Evolutionary conservation across 2,113 vertebrate genomes (phyloP), one percentile per base, ranked within the genome.

Genomic region (Rousettus leschenaultii): DNA sequence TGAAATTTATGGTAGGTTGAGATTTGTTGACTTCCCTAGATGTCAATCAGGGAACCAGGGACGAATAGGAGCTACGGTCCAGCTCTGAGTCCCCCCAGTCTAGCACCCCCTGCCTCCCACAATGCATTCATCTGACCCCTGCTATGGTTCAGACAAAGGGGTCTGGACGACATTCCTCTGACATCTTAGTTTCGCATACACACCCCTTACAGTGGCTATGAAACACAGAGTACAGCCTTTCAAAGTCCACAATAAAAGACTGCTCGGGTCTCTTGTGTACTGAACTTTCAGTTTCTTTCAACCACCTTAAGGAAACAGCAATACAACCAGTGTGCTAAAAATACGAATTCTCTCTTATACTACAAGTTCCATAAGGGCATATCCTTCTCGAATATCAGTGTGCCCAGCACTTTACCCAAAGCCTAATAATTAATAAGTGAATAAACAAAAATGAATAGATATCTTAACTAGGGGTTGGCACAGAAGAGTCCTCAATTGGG

Each of bases 61-160:
- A 66, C 12, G 19, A 26, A 66, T 26, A 1, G 33, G 53, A 74
- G 30, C 15, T 1, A 18, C 6, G n/a, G 70, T 28, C 63, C 28
- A 10, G 77, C 6, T 7, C 28, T 19, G 13, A 33, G 75, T 13
- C 30, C 57, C 38, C 30, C 22, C 5, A 6, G 66, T 18, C 86
- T 4, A 35, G 61, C 4, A 13, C 0, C 6, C 4, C 26, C 22
- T 13, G 26, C 7, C n/a, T 38, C 13, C 35, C 30, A 59, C 12
- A 2, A 10, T 8, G 26, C 12, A 15, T 10, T 24, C 48, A 2
- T 38, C 3, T 22, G 59, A 19, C 33, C 22, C 33, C 7, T 5
- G 19, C 55, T 16, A 2, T 11, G 7, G 30, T 19, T n/a, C 12
- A 71, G 24, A 21, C 18, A 19, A 51, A 30, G 53, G 65, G 77